Evolutionary conservation across 2,113 vertebrate species (phyloP).

Genomic region (Lota lota): DNA sequence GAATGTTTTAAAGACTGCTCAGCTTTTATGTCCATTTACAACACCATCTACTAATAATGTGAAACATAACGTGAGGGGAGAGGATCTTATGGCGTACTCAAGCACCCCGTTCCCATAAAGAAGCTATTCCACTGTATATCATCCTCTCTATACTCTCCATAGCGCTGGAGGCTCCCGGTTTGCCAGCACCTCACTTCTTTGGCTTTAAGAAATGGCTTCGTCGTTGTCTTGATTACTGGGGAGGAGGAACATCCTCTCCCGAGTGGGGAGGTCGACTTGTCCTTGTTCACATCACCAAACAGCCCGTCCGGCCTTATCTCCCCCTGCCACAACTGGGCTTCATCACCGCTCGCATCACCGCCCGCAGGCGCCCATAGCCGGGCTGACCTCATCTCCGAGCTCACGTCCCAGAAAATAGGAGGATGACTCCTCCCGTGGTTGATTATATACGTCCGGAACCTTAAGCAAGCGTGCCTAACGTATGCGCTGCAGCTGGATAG

Average conservation of each 20-base stretch:
- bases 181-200: conserved; percentile 17
- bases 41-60: too few relatives aligned
- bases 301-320: conserved; percentile 44
- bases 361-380: conserved; percentile 33
- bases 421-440: conserved; percentile 5
- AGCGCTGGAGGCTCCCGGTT: background rate
- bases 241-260: conserved; percentile 28
- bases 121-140: too few relatives aligned
- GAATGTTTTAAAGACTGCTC: too few relatives aligned
- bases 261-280: conserved; percentile 59
- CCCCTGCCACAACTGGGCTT: conserved; percentile 7
- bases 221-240: conserved; percentile 60
- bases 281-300: conserved; percentile 57
- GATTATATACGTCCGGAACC: conserved; percentile 1
- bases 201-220: conserved; percentile 61
- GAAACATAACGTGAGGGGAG: too few relatives aligned
- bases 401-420: conserved; percentile 41
- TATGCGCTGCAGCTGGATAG: conserved; percentile 1
- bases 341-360: too few relatives aligned
- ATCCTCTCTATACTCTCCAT: too few relatives aligned
- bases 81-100: too few relatives aligned
- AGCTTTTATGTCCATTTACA: too few relatives aligned
- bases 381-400: conserved; percentile 46
- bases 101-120: too few relatives aligned
- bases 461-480: conserved; percentile 18